Percentiles rank a stretch among this genome's conserved stretches.
Conservation (phyloP, 1,140 invertebrate species). For the Araneus ventricosus region DNA sequence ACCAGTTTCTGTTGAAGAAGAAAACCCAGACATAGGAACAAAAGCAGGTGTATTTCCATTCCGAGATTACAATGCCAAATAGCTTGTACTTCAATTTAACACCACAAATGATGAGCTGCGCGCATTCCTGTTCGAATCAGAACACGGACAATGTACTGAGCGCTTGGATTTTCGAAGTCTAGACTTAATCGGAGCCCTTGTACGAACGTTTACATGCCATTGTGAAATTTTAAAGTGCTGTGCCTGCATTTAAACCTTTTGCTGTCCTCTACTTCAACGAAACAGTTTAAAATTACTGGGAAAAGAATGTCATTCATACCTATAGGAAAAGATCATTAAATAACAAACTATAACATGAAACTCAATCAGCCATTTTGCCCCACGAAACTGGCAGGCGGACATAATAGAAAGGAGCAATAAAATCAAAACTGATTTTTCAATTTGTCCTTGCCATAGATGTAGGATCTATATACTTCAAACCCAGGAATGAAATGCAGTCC, state of each 20-base stretch:
- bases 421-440: no score
- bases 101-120: background rate
- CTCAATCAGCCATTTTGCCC: no score
- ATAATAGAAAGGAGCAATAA: no score
- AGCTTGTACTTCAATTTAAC: background rate
- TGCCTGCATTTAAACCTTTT: background rate
- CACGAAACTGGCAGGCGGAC: no score
- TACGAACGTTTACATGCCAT: background rate
- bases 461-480: no score
- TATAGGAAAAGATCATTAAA: background rate
- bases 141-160: background rate
- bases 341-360: no score
- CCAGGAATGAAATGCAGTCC: no score
- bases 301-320: background rate
- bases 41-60: slow-evolving; percentile 14
- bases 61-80: background rate
- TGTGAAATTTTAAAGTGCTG: background rate
- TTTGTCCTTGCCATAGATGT: no score
- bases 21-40: background rate
- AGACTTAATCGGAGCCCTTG: background rate
- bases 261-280: background rate
- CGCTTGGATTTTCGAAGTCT: background rate
- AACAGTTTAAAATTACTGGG: background rate
- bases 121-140: slow-evolving; percentile 22
- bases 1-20: background rate